Evolutionary conservation across 1,140 invertebrate species (phyloP).

Genomic region (Tigriopus japonicus): DNA sequence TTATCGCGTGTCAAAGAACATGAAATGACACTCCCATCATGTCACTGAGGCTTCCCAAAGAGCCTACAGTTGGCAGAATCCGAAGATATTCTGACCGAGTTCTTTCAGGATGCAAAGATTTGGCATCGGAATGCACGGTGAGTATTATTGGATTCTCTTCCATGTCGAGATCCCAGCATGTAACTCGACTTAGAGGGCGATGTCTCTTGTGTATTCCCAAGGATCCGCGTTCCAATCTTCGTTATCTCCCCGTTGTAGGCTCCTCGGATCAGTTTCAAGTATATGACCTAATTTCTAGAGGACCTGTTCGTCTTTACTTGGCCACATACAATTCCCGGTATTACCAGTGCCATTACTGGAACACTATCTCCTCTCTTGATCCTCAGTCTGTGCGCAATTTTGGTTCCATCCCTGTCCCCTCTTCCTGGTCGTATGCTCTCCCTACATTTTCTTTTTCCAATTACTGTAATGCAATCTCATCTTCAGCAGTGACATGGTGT

Average conservation of each 20-base stretch:
- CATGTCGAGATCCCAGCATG: background rate
- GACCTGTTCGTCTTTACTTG: too few species aligned
- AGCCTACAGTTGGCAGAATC: background rate
- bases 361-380: too few species aligned
- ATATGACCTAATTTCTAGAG: background rate
- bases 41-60: background rate
- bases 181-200: background rate
- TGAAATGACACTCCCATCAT: background rate
- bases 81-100: conserved; percentile 16
- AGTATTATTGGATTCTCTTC: conserved; percentile 10
- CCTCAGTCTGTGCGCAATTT: too few species aligned
- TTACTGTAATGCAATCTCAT: too few species aligned
- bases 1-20: background rate
- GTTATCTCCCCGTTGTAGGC: background rate
- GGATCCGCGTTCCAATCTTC: background rate
- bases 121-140: conserved; percentile 16
- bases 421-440: too few species aligned
- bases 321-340: too few species aligned
- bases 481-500: too few species aligned
- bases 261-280: background rate
- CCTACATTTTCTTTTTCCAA: too few species aligned
- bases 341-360: too few species aligned
- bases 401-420: too few species aligned
- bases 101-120: conserved; percentile 15
- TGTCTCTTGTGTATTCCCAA: background rate